These are phyloP conservation scores for Cephalopterus ornatus DNA, from an alignment of 2,113 vertebrate species.

Conservation along the genomic window DNA sequence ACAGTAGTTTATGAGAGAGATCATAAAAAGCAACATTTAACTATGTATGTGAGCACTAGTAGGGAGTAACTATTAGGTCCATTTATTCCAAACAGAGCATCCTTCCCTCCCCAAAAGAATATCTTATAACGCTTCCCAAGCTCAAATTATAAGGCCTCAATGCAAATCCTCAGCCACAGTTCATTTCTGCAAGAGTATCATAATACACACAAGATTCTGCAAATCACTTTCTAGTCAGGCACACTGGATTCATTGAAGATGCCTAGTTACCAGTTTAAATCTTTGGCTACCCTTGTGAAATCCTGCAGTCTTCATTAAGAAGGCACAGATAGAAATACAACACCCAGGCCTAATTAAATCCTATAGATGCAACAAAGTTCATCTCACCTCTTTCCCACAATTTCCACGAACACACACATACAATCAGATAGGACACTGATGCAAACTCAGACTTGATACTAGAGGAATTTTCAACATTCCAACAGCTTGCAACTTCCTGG, in stretches of 20 bases:
- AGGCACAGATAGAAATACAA: neutral
- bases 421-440: neutral
- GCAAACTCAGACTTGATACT: neutral
- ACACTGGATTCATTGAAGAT: accelerated
- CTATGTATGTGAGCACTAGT: neutral
- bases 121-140: neutral
- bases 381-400: neutral
- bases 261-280: neutral
- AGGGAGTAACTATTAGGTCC: neutral
- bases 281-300: neutral
- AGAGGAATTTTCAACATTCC: neutral
- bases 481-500: neutral
- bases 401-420: neutral
- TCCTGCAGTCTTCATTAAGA: neutral
- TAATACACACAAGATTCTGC: neutral
- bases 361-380: neutral
- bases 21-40: neutral
- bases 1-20: neutral
- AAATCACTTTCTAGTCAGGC: neutral
- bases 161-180: neutral
- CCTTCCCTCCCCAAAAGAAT: neutral
- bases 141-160: neutral
- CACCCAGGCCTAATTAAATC: neutral
- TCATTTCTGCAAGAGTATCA: neutral
- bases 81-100: neutral